Evolutionary conservation across 2,113 vertebrate genomes (phyloP).

Genomic region (Sturnus vulgaris): DNA sequence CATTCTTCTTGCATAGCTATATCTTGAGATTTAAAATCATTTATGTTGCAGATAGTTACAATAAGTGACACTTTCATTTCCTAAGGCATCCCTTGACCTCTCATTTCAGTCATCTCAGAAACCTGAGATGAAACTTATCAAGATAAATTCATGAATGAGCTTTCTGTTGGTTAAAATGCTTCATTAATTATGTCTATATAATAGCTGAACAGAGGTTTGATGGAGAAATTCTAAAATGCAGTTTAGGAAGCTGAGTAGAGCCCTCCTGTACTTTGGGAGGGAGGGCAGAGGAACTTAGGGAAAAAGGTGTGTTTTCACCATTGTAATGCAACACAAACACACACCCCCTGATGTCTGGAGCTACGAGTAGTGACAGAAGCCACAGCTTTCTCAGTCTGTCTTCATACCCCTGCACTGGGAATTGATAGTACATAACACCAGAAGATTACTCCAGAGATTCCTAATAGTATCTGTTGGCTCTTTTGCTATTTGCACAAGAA

Average conservation of each 20-base stretch:
- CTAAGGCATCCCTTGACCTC: background rate
- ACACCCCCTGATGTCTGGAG: background rate
- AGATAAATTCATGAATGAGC: background rate
- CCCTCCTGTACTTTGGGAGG: background rate
- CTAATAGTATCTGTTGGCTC: background rate
- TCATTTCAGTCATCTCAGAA: background rate
- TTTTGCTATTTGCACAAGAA: background rate
- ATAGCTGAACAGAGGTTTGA: background rate
- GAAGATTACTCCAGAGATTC: background rate
- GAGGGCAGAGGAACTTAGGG: background rate
- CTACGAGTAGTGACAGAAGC: background rate
- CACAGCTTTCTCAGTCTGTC: background rate
- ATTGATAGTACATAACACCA: background rate
- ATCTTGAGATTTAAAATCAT: background rate
- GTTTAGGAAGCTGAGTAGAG: background rate
- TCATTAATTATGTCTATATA: background rate
- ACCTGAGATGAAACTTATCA: background rate
- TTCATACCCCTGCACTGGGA: background rate
- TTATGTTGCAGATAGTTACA: background rate
- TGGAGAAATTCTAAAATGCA: background rate
- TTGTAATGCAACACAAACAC: background rate
- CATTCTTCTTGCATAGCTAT: background rate
- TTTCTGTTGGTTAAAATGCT: background rate
- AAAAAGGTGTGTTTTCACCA: background rate
- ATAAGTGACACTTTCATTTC: background rate